These are phyloP conservation scores for Anarhynchus alexandrinus DNA, from an alignment of 2,113 vertebrate species.

Conservation along the genomic window DNA sequence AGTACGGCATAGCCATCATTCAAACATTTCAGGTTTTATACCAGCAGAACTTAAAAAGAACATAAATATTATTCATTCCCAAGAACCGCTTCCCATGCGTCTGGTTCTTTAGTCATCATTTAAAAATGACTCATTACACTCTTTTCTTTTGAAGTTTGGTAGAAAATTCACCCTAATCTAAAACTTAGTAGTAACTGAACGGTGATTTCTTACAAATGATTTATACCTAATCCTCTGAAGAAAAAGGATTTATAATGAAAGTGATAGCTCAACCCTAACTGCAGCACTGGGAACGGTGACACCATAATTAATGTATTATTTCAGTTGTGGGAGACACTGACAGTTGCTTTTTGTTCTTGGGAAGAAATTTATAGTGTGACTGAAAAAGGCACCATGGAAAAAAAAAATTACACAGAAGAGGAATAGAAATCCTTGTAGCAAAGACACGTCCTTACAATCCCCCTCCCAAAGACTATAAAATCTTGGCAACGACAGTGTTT, in stretches of 20 bases:
- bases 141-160: not conserved
- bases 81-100: not conserved
- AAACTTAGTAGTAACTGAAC: not conserved
- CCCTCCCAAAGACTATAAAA: not conserved
- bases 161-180: not conserved
- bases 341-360: slow-evolving; percentile 35
- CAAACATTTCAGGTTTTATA: slow-evolving; percentile 8
- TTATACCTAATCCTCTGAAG: not conserved
- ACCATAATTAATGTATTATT: slow-evolving; percentile 46
- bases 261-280: slow-evolving; percentile 34
- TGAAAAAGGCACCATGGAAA: not conserved
- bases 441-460: slow-evolving; percentile 10
- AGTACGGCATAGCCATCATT: not conserved
- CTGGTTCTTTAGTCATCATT: not conserved
- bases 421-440: slow-evolving; percentile 9
- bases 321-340: slow-evolving; percentile 32
- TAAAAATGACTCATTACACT: slow-evolving; percentile 17
- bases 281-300: slow-evolving; percentile 4
- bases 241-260: slow-evolving; percentile 37
- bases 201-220: not conserved
- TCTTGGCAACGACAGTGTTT: not conserved
- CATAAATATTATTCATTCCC: slow-evolving; percentile 1
- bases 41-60: not conserved
- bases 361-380: slow-evolving; percentile 44
- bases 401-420: not conserved